phyloP scores from a whole-genome alignment of 1,140 invertebrate genomes.

The Ganaspis sp. region DNA sequence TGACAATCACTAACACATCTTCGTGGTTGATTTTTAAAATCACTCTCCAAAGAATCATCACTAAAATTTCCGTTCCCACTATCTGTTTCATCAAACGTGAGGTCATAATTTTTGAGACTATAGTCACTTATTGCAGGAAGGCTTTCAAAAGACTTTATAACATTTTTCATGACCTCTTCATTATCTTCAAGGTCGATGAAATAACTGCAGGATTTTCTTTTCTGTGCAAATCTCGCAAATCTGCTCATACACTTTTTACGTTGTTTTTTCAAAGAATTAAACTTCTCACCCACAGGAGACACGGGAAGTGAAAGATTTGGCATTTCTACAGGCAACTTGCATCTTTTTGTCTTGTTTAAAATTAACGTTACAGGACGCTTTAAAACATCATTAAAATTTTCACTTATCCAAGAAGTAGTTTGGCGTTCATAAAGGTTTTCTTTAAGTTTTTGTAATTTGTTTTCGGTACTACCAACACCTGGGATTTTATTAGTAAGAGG shows the following conservation, averaged over 20 bases:
- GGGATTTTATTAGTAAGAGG: conserved; percentile 66
- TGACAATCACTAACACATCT: conserved; percentile 86
- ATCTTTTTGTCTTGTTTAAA: conserved; percentile 74
- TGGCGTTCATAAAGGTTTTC: conserved; percentile 65
- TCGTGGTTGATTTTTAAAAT: conserved; percentile 78
- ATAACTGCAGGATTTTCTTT: conserved; percentile 71
- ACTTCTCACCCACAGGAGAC: conserved; percentile 75
- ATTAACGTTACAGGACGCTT: conserved; percentile 68
- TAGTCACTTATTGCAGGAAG: conserved; percentile 70
- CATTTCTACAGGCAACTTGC: conserved; percentile 71
- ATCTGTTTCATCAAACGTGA: conserved; percentile 59
- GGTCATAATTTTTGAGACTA: conserved; percentile 50
- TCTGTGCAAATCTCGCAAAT: conserved; percentile 70
- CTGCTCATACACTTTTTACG: conserved; percentile 64
- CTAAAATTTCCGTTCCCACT: conserved; percentile 82
- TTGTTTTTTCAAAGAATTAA: conserved; percentile 67
- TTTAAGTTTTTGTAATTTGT: conserved; percentile 61
- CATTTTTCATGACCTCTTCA: conserved; percentile 64
- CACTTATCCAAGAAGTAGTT: conserved; percentile 65
- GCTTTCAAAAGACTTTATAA: conserved; percentile 71
- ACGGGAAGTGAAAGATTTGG: conserved; percentile 73
- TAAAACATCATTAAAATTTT: conserved; percentile 54
- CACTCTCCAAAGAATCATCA: conserved; percentile 85
- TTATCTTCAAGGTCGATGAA: conserved; percentile 72
- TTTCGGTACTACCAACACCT: conserved; percentile 62